A percentile compares a stretch with the other conserved stretches of the same genome.
phyloP scores from a whole-genome alignment of 2,888 invertebrate genomes.

The Gonocerus acuteangulatus region DNA sequence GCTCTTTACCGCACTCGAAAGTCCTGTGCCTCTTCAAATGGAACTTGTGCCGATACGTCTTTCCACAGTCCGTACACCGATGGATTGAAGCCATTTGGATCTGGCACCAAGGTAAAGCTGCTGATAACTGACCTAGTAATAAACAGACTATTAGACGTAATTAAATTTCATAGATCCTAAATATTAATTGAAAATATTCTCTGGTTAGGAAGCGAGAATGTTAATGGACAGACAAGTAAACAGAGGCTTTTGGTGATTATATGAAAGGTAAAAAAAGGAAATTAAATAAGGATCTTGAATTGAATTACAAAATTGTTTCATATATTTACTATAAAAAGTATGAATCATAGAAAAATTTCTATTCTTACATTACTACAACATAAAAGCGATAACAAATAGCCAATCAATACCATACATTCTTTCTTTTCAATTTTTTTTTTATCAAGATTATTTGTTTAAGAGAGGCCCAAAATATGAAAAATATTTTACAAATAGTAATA shows the following conservation, averaged over 20 bases:
- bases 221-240: conserved; percentile 6
- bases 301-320: not conserved
- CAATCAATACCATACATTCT: too few relatives aligned
- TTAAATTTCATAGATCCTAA: not conserved
- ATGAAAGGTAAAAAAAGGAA: not conserved
- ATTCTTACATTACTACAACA: too few relatives aligned
- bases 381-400: too few relatives aligned
- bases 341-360: not conserved
- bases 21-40: conserved; percentile 13
- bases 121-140: conserved; percentile 17
- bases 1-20: conserved; percentile 24
- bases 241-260: not conserved
- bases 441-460: too few relatives aligned
- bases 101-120: conserved; percentile 7
- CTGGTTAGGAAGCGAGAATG: conserved; percentile 15
- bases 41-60: conserved; percentile 21
- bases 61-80: conserved; percentile 13
- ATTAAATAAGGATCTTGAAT: not conserved
- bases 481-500: too few relatives aligned
- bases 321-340: not conserved
- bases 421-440: too few relatives aligned
- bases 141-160: not conserved
- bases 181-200: not conserved
- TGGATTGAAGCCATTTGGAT: conserved; percentile 8
- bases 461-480: too few relatives aligned